Evolutionary conservation across 2,113 vertebrate genomes (phyloP).

Genomic region (Leuciscus idus): DNA sequence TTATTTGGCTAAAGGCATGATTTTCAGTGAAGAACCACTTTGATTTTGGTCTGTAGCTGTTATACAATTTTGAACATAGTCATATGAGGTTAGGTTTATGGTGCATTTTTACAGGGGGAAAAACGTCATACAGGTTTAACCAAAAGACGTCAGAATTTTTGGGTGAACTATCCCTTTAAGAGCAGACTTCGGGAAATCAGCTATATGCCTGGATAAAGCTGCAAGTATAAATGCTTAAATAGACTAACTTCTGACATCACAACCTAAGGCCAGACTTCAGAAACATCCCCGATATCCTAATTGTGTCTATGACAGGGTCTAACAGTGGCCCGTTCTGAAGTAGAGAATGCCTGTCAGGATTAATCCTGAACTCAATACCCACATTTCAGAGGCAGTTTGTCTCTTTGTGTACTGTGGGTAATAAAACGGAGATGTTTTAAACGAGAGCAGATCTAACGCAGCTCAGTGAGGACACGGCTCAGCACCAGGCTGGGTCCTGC

Average conservation of each 20-base stretch:
- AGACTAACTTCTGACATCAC: neutral
- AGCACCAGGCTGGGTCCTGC: conserved; percentile 51
- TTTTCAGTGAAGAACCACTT: neutral
- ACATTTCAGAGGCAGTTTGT: conserved; percentile 42
- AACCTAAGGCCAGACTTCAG: neutral
- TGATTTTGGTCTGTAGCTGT: neutral
- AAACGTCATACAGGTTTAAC: neutral
- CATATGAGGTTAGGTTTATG: neutral
- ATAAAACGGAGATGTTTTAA: conserved; percentile 50
- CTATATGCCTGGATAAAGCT: neutral
- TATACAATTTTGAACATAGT: neutral
- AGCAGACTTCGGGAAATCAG: neutral
- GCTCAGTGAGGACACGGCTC: conserved; percentile 47
- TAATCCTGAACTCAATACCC: conserved; percentile 18
- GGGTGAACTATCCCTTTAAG: neutral
- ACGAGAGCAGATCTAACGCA: conserved; percentile 55
- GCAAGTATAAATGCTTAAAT: neutral
- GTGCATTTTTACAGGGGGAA: neutral
- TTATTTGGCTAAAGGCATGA: neutral
- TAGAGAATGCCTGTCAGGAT: neutral
- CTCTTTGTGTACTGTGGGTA: conserved; percentile 39
- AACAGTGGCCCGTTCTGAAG: neutral
- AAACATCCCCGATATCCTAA: neutral
- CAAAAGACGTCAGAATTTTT: neutral
- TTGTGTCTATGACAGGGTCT: neutral